phyloP scores from a whole-genome alignment of 2,888 invertebrate genomes.

The Sarcophaga carnaria region DNA sequence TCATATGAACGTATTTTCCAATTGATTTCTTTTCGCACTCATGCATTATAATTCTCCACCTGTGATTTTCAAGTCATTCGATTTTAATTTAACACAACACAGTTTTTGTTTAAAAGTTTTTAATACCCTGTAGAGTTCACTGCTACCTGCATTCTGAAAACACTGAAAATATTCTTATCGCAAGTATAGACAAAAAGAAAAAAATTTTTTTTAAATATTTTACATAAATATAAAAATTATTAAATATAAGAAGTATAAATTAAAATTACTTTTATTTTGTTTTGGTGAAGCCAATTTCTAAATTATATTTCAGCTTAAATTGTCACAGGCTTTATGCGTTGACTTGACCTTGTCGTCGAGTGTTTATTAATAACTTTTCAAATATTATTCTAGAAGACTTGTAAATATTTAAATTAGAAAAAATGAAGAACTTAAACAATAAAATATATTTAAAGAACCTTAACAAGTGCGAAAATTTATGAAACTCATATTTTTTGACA shows the following conservation, averaged over 20 bases:
- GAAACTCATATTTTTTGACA: conserved; percentile 12
- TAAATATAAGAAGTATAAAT: too few relatives aligned
- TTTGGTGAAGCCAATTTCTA: background rate
- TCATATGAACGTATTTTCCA: background rate
- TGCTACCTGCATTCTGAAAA: background rate
- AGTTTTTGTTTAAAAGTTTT: too few relatives aligned
- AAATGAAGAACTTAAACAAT: background rate
- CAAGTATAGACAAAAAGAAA: background rate
- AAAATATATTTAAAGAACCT: background rate
- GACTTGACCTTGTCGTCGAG: conserved; percentile 34
- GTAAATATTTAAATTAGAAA: background rate
- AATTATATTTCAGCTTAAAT: conserved; percentile 52
- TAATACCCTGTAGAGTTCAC: background rate
- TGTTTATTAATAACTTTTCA: conserved; percentile 26
- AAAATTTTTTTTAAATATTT: background rate
- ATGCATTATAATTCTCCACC: conserved; percentile 6
- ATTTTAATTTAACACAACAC: too few relatives aligned
- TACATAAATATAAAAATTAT: too few relatives aligned
- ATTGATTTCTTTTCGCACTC: background rate
- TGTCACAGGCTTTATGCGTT: conserved; percentile 29
- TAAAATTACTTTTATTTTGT: too few relatives aligned
- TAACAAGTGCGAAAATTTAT: conserved; percentile 1
- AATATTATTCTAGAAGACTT: conserved; percentile 7
- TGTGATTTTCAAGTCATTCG: background rate
- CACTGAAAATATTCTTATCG: conserved; percentile 11